These are phyloP conservation scores for Patella caerulea DNA, from an alignment of 2,888 invertebrate species.

Conservation along the genomic window DNA sequence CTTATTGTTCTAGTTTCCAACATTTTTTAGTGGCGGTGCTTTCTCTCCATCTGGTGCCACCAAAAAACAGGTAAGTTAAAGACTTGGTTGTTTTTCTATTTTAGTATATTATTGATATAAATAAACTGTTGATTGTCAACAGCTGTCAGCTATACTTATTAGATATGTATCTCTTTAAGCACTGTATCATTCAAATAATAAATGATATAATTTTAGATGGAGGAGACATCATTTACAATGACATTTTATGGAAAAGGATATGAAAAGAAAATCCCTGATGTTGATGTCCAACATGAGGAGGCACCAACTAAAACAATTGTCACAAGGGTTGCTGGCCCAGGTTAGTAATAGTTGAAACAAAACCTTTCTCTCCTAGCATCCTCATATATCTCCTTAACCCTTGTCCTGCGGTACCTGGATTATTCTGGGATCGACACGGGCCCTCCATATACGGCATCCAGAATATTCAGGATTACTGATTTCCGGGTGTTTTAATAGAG, in stretches of 20 bases:
- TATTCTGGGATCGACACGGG: no score
- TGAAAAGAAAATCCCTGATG: slow-evolving; percentile 77
- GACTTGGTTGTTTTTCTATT: background rate
- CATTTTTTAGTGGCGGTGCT: slow-evolving; percentile 81
- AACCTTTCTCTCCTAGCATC: background rate
- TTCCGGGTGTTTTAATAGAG: no score
- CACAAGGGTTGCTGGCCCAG: slow-evolving; percentile 71
- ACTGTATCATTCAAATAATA: no score
- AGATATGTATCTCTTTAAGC: no score
- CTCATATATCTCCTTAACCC: background rate
- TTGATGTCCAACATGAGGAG: slow-evolving; percentile 75
- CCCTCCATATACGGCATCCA: no score
- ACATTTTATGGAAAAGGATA: slow-evolving; percentile 86
- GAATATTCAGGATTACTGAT: no score
- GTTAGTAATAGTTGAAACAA: slow-evolving; percentile 43
- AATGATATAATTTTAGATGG: slow-evolving; percentile 66
- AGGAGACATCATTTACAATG: slow-evolving; percentile 78
- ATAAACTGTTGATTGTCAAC: no score
- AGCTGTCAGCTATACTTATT: no score
- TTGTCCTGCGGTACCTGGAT: no score
- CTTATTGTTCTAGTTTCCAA: slow-evolving; percentile 75
- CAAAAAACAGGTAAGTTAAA: slow-evolving; percentile 69
- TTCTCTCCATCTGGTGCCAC: slow-evolving; percentile 78
- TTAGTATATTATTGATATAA: no score
- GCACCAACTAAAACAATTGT: slow-evolving; percentile 73